phyloP scores from a whole-genome alignment of 2,113 vertebrate species.

The Emydura subglobosa region DNA sequence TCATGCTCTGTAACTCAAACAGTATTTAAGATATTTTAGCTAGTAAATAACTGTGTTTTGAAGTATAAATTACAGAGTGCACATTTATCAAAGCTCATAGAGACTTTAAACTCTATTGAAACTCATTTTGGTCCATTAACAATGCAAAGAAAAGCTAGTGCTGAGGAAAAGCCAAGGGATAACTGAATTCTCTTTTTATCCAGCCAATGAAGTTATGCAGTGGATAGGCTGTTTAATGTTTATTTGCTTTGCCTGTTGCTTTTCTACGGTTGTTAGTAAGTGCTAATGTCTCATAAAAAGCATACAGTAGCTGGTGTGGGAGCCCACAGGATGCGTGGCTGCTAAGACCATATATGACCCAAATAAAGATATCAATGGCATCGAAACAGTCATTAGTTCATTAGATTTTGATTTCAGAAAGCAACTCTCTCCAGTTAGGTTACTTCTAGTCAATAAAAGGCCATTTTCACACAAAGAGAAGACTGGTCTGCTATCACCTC shows the following conservation, averaged over 20 bases:
- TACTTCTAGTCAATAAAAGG: too few species aligned
- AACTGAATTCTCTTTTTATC: neutral
- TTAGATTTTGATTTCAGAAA: too few species aligned
- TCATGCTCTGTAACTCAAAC: neutral
- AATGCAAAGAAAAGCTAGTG: neutral
- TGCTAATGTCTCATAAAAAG: neutral
- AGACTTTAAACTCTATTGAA: neutral
- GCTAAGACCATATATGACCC: neutral
- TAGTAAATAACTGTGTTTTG: neutral
- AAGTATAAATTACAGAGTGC: neutral
- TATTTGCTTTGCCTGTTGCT: neutral
- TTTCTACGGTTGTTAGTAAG: neutral
- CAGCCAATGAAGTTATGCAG: neutral
- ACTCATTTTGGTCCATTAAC: neutral
- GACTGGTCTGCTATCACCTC: too few species aligned
- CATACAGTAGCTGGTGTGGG: accelerated
- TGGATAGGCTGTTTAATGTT: neutral
- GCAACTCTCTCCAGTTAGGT: too few species aligned
- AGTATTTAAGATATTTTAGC: neutral
- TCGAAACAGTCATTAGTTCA: too few species aligned
- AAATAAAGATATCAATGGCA: neutral
- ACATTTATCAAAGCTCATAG: neutral
- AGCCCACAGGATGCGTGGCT: neutral
- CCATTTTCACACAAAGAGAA: too few species aligned
- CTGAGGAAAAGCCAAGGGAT: neutral